Evolutionary conservation across 2,113 vertebrate genomes (phyloP), one percentile per base, ranked within the genome.

Genomic region (Salvelinus alpinus): DNA sequence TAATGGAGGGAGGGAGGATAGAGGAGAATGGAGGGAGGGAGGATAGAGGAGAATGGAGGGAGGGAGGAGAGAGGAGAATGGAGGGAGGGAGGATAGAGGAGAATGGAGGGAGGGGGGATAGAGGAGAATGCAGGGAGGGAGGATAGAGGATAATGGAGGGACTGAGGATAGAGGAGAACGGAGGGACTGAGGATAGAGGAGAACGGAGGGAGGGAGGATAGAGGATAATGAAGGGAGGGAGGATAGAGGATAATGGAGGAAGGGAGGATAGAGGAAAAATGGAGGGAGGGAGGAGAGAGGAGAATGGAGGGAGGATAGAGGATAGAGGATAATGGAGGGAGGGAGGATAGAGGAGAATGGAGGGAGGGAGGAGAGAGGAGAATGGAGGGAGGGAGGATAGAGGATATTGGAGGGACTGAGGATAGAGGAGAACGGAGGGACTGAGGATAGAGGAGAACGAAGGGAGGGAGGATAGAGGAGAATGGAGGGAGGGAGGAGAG

Each of bases 131-230:
- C 20, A 5, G 68, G 34, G 34, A 38, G 38, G 38, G 8, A 44
- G 38, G 38, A 54, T 0, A 14, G 54, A 73, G 25, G 78, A 82
- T 24, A 79, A 80, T 79, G 82, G 83, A 76, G 70, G 71, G 78
- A 82, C 24, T 80, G 79, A 79, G 81, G 84, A 78, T 71, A 83
- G 76, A 76, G 84, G 78, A 76, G 83, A 70, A 83, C 0, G 3
- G 59, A 16, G 31, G 20, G 68, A 6, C 44, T 8, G 1, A 5
- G 4, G 44, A 31, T 3, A 31, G 29, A 38, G 67, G 31, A 13
- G 25, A 67, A 84, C 4, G 4, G 29, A 31, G 29, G 29, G 29
- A 31, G 29, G 29, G 29, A 3, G 3, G 27, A 0, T 0, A 24
- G 18, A 11, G n/a, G 27, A 22, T 2, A 24, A n/a, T 29, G 5